Evolutionary conservation across 2,888 invertebrate genomes (phyloP), one percentile per base, ranked within the genome.

Genomic region (Colostygia pectinataria): DNA sequence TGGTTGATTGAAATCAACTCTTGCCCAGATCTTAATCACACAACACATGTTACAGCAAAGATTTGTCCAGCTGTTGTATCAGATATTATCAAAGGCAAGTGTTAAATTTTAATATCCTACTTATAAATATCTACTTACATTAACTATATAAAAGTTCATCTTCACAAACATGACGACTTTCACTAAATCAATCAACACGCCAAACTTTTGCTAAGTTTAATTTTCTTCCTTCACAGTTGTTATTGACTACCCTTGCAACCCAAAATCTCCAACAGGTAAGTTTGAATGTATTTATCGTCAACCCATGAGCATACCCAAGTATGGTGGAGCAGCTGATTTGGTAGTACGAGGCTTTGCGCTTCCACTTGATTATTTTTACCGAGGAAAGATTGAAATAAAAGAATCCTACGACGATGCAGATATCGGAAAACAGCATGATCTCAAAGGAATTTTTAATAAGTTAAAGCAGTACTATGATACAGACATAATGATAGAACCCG

Each of bases 1-100:
- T 97, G 97, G 95, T 84, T 98, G 53, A 95, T 98, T 65, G 98
- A 98, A 90, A 97, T 98, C 59, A 98, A 98, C 87, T 95, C 96
- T 1, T 94, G 95, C 70, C 98, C 98, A 0, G 95, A 97, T 79
- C 92, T 98, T 81, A 91, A 92, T 53, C 91, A 94, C 13, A 97
- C 96, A 15, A 98, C 98, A 0, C 92, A 93, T 46, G 93, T 98
- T 7, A 98, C 98, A 0, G 94, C 95, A 0, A 92, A 93, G 59
- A 93, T 98, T 74, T 98, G 97, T 74, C 93, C 95, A 2, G 91
- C 92, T 62, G 96, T 96, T 2, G 80, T 97, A 10, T 93, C 96
- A 64, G 98, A 98, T 83, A 92, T 96, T 13, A 91, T 98, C 41
- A 98, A 97, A 93, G 97, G 97, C 94, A 76, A 59, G 47, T 43